Evolutionary conservation across 2,888 invertebrate genomes (phyloP).

Genomic region (Cyclophora punctaria): DNA sequence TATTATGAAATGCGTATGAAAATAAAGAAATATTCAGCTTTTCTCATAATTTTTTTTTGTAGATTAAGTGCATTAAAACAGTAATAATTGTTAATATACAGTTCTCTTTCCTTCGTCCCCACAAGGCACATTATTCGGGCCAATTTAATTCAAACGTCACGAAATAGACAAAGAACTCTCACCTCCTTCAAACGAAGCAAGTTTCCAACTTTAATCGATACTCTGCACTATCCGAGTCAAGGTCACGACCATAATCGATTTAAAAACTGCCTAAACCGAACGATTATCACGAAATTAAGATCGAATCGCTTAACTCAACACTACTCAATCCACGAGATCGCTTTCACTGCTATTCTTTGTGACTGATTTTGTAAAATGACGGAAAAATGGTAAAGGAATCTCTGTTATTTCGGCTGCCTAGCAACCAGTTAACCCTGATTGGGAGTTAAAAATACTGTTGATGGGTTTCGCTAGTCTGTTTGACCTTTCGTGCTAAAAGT

Average conservation of each 20-base stretch:
- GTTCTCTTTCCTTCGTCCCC: too few species aligned
- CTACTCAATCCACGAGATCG: slow-evolving; percentile 1
- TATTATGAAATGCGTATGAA: too few species aligned
- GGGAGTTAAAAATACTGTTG: slow-evolving; percentile 5
- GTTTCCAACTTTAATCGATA: slow-evolving; percentile 36
- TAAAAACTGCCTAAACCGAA: not conserved
- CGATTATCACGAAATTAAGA: not conserved
- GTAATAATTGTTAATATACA: too few species aligned
- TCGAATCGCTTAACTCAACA: not conserved
- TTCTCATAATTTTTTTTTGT: too few species aligned
- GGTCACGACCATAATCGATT: slow-evolving; percentile 3
- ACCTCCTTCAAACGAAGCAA: slow-evolving; percentile 31
- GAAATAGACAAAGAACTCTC: slow-evolving; percentile 32
- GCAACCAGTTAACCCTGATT: slow-evolving; percentile 11
- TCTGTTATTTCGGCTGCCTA: slow-evolving; percentile 15
- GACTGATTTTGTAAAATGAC: slow-evolving; percentile 1
- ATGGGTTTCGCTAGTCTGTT: not conserved
- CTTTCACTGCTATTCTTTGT: slow-evolving; percentile 7
- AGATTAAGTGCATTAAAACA: too few species aligned
- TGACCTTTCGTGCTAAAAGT: slow-evolving; percentile 8
- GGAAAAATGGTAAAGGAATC: slow-evolving; percentile 1
- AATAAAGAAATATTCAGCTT: too few species aligned
- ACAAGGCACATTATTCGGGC: not conserved
- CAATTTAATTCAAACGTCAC: slow-evolving; percentile 4
- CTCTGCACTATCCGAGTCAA: slow-evolving; percentile 37